Percentiles rank a stretch among this genome's conserved stretches.
Conservation (phyloP, 2,888 invertebrate species). For the Ischnus inquisitorius region DNA sequence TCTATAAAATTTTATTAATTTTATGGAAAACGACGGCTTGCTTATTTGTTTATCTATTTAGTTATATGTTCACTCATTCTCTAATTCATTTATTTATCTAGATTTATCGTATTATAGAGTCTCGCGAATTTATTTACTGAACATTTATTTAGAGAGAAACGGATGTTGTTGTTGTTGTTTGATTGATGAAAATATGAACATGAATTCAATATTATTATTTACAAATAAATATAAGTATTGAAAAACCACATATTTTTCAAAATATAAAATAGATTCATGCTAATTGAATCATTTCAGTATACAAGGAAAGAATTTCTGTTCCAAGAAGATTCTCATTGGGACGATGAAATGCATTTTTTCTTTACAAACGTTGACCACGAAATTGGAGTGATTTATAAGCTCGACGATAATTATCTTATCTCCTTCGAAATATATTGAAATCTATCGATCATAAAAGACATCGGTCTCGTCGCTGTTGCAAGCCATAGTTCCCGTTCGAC, state of each 20-base stretch:
- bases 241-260: too few relatives aligned
- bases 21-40: neutral
- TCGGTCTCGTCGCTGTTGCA: neutral
- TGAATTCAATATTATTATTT: too few relatives aligned
- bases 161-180: too few relatives aligned
- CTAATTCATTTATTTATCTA: neutral
- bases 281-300: too few relatives aligned
- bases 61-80: neutral
- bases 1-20: neutral
- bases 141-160: too few relatives aligned
- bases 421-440: neutral
- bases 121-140: too few relatives aligned
- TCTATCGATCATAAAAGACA: neutral
- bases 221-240: too few relatives aligned
- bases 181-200: too few relatives aligned
- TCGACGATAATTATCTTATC: neutral
- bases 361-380: too few relatives aligned
- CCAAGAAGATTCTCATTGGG: too few relatives aligned
- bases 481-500: neutral
- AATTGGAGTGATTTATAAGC: neutral
- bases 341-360: neutral
- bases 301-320: too few relatives aligned
- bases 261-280: too few relatives aligned
- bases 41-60: neutral
- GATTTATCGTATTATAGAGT: neutral